A percentile compares a stretch with the other conserved stretches of the same genome.
phyloP scores from a whole-genome alignment of 2,888 invertebrate genomes.

The Diachrysia chrysitis region DNA sequence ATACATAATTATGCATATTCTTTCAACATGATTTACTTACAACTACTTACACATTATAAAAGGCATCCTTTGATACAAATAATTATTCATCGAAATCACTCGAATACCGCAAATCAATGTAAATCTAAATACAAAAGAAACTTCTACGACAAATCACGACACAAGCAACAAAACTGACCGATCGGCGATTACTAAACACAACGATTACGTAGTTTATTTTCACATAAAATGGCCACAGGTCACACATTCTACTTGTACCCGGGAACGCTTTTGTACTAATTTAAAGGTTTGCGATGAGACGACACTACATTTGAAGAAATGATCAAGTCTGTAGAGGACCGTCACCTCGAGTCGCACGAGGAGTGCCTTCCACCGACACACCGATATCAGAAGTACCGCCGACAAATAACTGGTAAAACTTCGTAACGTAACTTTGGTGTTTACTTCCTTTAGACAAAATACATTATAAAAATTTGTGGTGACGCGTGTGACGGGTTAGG shows the following conservation, averaged over 20 bases:
- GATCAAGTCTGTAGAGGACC: constrained; percentile 42
- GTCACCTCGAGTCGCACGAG: background rate
- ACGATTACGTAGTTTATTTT: constrained; percentile 65
- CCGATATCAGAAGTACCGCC: constrained; percentile 51
- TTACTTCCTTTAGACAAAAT: constrained; percentile 62
- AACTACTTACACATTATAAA: constrained; percentile 86
- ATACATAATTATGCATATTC: constrained; percentile 80
- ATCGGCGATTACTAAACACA: constrained; percentile 78
- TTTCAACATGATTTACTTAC: constrained; percentile 77
- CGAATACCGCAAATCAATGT: constrained; percentile 80
- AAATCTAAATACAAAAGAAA: constrained; percentile 72
- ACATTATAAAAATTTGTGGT: constrained; percentile 53
- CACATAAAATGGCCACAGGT: constrained; percentile 75
- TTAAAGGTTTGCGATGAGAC: constrained; percentile 69
- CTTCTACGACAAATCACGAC: constrained; percentile 80
- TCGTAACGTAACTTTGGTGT: constrained; percentile 73
- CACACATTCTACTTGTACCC: constrained; percentile 77
- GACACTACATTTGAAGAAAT: constrained; percentile 69
- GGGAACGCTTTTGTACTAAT: constrained; percentile 85
- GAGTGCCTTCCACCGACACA: constrained; percentile 29
- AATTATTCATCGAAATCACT: constrained; percentile 75
- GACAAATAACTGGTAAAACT: constrained; percentile 47
- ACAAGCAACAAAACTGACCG: constrained; percentile 79
- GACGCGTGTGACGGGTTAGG: constrained; percentile 31
- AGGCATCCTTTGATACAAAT: constrained; percentile 85